Evolutionary conservation across 2,113 vertebrate species (phyloP).

Genomic region (Anhinga anhinga): DNA sequence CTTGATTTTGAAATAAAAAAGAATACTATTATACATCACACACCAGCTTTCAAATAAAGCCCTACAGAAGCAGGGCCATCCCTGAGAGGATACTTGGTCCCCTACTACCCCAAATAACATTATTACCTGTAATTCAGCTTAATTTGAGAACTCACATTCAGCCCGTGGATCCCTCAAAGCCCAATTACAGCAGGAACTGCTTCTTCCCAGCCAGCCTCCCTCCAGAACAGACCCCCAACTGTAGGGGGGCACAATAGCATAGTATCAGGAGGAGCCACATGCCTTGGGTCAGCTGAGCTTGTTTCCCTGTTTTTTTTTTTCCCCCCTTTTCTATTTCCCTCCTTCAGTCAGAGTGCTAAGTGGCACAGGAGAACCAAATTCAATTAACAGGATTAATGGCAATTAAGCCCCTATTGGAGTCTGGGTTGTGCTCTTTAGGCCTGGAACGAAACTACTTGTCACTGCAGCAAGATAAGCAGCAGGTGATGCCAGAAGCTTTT

Average conservation of each 20-base stretch:
- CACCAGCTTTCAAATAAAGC: background rate
- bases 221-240: rapidly evolving
- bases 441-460: background rate
- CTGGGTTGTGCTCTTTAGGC: conserved; percentile 23
- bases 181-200: background rate
- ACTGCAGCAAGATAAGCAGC: conserved; percentile 30
- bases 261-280: background rate
- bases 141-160: background rate
- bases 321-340: background rate
- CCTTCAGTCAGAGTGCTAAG: background rate
- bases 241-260: rapidly evolving
- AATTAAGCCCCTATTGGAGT: conserved; percentile 8
- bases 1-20: background rate
- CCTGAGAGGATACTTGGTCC: background rate
- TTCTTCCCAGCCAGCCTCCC: background rate
- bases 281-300: background rate
- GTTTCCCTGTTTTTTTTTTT: background rate
- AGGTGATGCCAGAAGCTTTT: conserved; percentile 53
- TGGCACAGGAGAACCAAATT: conserved; percentile 31
- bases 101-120: background rate
- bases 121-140: background rate
- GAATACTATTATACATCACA: background rate
- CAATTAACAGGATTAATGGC: conserved; percentile 44
- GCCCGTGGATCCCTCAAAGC: background rate
- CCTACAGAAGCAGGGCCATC: background rate